Base-by-base conservation (phyloP, 1,140 invertebrate genomes). In the Liolophura sinensis region DNA sequence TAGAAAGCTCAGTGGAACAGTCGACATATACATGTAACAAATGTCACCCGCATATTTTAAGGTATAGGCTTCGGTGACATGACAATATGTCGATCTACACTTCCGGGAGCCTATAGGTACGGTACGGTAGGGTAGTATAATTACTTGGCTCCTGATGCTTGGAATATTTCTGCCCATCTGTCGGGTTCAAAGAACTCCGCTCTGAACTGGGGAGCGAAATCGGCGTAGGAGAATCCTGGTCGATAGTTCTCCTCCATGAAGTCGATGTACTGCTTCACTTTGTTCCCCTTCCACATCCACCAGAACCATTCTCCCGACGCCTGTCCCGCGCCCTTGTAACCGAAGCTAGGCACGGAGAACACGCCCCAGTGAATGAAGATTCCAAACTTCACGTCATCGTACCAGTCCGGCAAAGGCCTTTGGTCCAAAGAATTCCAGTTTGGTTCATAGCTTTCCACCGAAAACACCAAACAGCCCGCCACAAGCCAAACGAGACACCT, bases 311-410 rank as follows among this genome's bases (percentile, higher is more conserved):
- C 51, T 12, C 31, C 31, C 31, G 31, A 40, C 31, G 31, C 31
- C 31, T 40, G 31, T 9, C 31, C 31, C 31, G 31, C 31, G 31
- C 31, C 71, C 24, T 79, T 69, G 76, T 66, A 69, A 15, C 69
- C 54, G 65, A 73, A 83, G 48, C 68, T 67, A 4, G 81, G 81
- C 11, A 82, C 81, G 31, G 80, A 78, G 64, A 81, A 82, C 14
- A 82, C 73, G 16, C 80, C 80, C 80, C 80, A 84, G 60, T 83
- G 78, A 9, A 84, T 61, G 65, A 84, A 84, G 27, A 84, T 83
- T 9, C 82, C 81, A 48, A 83, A 67, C 72, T 84, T 84, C 27
- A 71, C 75, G 9, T 82, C 73, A 59, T 84, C 83, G 64, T 77
- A 84, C 83, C 83, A 84, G 7, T 22, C 20, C 0, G 83, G 83